These are phyloP conservation scores for Drosophila pandora DNA, from an alignment of 1,140 invertebrate species.

Conservation along the genomic window DNA sequence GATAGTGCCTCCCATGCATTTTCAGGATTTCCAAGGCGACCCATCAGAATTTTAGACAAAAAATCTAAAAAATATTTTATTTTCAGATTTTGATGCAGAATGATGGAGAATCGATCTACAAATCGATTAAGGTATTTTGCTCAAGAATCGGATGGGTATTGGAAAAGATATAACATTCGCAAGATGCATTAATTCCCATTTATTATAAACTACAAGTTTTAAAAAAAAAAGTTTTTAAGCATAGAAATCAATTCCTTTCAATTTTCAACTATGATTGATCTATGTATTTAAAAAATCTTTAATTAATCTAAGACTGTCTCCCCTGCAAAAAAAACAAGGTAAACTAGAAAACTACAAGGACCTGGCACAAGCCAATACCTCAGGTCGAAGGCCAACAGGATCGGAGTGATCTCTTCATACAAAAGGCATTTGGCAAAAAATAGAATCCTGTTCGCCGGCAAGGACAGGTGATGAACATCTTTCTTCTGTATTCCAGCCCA, in stretches of 20 bases:
- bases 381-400: conserved; percentile 25
- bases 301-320: neutral
- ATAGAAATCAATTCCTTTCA: neutral
- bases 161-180: no score
- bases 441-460: conserved; percentile 5
- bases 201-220: no score
- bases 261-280: neutral
- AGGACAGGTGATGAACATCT: conserved; percentile 75
- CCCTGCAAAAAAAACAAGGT: neutral
- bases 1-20: no score
- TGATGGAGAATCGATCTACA: no score
- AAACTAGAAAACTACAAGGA: neutral
- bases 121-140: no score
- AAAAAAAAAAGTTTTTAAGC: no score
- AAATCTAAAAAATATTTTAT: no score
- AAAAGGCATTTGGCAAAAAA: conserved; percentile 39
- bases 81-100: no score
- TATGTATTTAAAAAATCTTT: neutral
- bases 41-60: no score
- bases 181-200: no score
- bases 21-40: no score
- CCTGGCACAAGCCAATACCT: conserved; percentile 47
- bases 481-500: conserved; percentile 18
- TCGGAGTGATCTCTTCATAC: conserved; percentile 50
- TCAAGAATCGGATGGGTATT: no score